phyloP scores from a whole-genome alignment of 2,113 vertebrate genomes.

The Malurus alboscapulatus region DNA sequence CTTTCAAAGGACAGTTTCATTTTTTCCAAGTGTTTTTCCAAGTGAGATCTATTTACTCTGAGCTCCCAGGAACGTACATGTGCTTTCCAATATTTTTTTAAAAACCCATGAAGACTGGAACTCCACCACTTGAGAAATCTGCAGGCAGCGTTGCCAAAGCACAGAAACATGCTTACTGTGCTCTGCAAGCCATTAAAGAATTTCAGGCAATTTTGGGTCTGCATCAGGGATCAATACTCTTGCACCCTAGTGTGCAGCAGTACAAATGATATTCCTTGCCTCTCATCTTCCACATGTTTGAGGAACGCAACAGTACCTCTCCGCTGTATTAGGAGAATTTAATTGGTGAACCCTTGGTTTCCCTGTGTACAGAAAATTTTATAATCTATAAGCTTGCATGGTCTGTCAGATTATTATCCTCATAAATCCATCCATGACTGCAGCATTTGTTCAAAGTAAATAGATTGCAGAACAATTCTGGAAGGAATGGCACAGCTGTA shows the following conservation, averaged over 20 bases:
- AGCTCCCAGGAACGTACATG: rapidly evolving
- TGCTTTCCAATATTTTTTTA: neutral
- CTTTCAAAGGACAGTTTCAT: neutral
- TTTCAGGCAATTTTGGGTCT: neutral
- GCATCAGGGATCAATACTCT: neutral
- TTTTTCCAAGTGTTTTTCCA: neutral
- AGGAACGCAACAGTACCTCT: neutral
- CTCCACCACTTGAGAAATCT: neutral
- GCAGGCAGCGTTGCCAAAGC: neutral
- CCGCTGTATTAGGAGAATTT: neutral
- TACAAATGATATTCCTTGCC: neutral
- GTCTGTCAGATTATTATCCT: neutral
- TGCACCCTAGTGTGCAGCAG: neutral
- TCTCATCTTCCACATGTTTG: neutral
- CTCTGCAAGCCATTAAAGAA: neutral
- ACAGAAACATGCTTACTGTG: neutral
- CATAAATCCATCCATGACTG: neutral
- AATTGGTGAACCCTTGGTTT: neutral
- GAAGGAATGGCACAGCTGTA: neutral
- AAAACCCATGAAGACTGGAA: neutral
- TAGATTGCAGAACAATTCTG: neutral
- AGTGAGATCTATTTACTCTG: neutral
- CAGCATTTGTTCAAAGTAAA: neutral
- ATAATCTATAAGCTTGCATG: neutral
- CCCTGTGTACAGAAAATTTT: neutral